Base-by-base conservation (phyloP, 1,140 invertebrate species). In the Babylonia areolata region DNA sequence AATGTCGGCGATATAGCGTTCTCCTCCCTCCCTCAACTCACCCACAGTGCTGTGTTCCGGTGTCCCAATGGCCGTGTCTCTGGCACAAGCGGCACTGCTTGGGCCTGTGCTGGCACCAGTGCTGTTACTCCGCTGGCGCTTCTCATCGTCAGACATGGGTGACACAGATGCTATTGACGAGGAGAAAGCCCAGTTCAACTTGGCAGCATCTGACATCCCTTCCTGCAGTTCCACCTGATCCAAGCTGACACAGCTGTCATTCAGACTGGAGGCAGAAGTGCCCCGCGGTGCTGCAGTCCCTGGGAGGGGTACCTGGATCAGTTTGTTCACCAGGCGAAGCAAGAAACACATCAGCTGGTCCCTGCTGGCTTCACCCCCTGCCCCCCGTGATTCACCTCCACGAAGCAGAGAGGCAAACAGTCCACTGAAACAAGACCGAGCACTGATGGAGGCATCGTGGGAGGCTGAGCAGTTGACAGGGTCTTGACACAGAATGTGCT, bases 331-430 rank as follows among this genome's bases (percentile, higher is more conserved):
- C 42, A 96, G 94, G 93, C 96, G 96, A 11, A 97, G 95, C 33
- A 97, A 94, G 90, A 95, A 95, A 87, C 97, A 96, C 51, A 97
- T 95, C 23, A 97, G 93, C 58, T 96, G 94, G 89, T 97, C 96
- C 94, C 96, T 96, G 1, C 95, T 96, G 46, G 96, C 95, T 17
- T 93, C 92, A 33, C 92, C 91, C 23, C 87, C 85, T 94, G 95
- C 85, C 94, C 94, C 92, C 95, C 95, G 94, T 95, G 95, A 90
- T 94, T 95, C 54, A 94, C 93, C 91, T 95, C 96, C 54, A 0
- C 96, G 95, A 35, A 97, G 92, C 12, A 97, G 96, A 86, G 95
- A 96, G 1, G 96, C 96, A 93, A 96, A 97, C 35, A 95, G 93
- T 87, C 96, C 96, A 88, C 95, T 96, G 87, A 97, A 94, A 87